Evolutionary conservation across 2,113 vertebrate species (phyloP), one percentile per base, ranked within the genome.

Genomic region (Rhynchopsitta pachyrhyncha): DNA sequence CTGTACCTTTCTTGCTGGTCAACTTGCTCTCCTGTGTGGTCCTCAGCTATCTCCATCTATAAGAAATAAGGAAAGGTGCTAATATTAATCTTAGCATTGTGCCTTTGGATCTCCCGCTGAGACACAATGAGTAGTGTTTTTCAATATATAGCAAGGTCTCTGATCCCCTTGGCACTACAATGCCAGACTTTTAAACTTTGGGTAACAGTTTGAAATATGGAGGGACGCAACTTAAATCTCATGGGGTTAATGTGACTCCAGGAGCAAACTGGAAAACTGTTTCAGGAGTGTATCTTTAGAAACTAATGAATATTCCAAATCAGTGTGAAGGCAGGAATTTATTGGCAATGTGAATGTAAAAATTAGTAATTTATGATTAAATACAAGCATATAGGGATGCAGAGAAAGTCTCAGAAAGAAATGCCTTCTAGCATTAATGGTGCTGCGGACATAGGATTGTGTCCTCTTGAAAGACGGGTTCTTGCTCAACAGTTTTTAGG

Each of bases 391-490:
- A 35, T 4, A 44, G 29, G 17, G n/a, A 31, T 81, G 49, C 27
- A 69, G 64, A 73, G 16, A 23, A 73, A 31, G 25, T 17, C 31
- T 80, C 18, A 28, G 70, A 50, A 73, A 41, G 67, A 53, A 57
- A 35, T 25, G 5, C 24, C 22, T 63, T 77, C 44, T 49, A 62
- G 53, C 6, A 41, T 37, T 50, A 29, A 49, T 35, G 76, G 20
- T 50, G 63, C 44, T 82, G 55, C 17, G 39, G 62, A 9, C 2
- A 8, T 3, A 24, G 29, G 25, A 27, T 22, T 7, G 9, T 31
- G 2, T 46, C 33, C 15, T 73, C 28, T 46, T 2, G 27, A 44
- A 70, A 79, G 47, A 16, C 3, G 8, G 0, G 0, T 50, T 67
- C 29, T 35, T 46, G 29, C 25, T n/a, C 75, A 77, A 4, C 13